Conservation (phyloP, 2,797 vertebrate genomes). For the Prunella strophiata region DNA sequence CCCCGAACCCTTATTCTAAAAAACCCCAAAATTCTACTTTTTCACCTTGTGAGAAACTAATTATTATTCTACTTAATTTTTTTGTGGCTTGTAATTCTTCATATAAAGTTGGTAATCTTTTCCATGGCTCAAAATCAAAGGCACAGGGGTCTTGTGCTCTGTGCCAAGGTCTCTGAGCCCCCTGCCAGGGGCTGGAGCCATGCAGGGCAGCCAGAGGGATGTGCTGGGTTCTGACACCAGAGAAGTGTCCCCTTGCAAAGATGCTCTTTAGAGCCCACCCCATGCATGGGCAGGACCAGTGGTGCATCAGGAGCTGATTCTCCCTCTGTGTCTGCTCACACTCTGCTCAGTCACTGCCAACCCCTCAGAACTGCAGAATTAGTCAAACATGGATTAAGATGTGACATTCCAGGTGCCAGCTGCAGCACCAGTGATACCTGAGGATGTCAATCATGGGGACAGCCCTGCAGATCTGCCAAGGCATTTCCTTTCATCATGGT, state of each 20-base stretch:
- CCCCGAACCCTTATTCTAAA: too few relatives aligned
- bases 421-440: not conserved
- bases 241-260: not conserved
- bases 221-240: too few relatives aligned
- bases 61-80: too few relatives aligned
- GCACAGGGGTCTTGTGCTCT: too few relatives aligned
- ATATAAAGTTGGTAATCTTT: too few relatives aligned
- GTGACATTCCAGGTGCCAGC: not conserved
- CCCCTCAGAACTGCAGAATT: not conserved
- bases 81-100: too few relatives aligned
- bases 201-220: too few relatives aligned
- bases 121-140: too few relatives aligned
- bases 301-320: not conserved
- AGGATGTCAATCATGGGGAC: not conserved
- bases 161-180: too few relatives aligned
- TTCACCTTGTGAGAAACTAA: too few relatives aligned
- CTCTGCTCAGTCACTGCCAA: not conserved
- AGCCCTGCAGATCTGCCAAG: not conserved
- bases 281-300: not conserved
- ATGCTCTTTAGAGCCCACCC: not conserved
- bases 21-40: too few relatives aligned
- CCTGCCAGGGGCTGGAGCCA: too few relatives aligned
- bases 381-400: not conserved
- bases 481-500: conserved; percentile 1
- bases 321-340: not conserved